These are phyloP conservation scores for Timema podura DNA, from an alignment of 2,888 invertebrate species.

Conservation along the genomic window DNA sequence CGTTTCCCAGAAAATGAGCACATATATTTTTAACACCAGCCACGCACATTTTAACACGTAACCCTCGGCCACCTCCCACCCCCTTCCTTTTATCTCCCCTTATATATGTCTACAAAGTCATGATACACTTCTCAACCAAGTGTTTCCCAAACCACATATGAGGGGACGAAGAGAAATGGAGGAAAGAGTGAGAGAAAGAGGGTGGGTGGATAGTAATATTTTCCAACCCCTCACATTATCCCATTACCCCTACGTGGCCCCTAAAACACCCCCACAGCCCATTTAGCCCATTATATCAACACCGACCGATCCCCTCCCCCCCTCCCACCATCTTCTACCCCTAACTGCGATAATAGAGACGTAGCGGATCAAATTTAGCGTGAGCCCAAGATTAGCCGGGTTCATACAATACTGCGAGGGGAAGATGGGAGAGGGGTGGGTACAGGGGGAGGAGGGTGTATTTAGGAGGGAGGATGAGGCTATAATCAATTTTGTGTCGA, in stretches of 20 bases:
- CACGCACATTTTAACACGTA: no score
- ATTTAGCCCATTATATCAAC: constrained; percentile 35
- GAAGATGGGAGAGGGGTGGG: constrained; percentile 13
- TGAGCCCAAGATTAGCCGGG: constrained; percentile 37
- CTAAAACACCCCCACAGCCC: constrained; percentile 23
- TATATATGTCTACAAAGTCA: no score
- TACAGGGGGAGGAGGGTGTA: constrained; percentile 5
- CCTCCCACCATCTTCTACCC: constrained; percentile 44
- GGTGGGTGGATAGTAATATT: constrained; percentile 21
- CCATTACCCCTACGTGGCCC: constrained; percentile 21
- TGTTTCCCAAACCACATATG: no score
- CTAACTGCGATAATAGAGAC: constrained; percentile 46
- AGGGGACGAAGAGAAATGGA: no score
- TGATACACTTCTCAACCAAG: no score
- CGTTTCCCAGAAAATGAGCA: no score
- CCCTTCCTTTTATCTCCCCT: no score
- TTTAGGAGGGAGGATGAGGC: constrained; percentile 18
- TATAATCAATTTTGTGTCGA: constrained; percentile 30
- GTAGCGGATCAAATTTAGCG: constrained; percentile 43
- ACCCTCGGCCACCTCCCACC: no score
- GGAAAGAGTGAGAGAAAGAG: no score
- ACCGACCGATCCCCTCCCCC: constrained; percentile 44
- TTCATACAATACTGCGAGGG: constrained; percentile 25
- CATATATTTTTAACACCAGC: no score
- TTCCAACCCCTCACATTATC: constrained; percentile 25